Percentiles rank a stretch among this genome's conserved stretches.
phyloP scores from a whole-genome alignment of 1,140 invertebrate species.

The Drosophila gunungcola region DNA sequence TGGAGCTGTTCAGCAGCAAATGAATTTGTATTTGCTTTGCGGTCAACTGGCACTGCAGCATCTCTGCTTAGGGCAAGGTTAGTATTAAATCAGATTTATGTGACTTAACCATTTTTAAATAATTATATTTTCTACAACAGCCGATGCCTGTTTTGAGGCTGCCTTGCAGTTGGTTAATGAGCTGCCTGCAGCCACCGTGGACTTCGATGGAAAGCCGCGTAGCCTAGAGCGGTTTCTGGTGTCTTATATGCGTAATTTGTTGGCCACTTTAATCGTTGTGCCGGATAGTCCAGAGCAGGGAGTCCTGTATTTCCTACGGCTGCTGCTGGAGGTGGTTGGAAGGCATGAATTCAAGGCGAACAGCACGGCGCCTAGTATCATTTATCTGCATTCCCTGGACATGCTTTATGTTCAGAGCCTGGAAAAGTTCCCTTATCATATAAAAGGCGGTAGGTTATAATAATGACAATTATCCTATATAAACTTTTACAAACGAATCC shows the following conservation, averaged over 20 bases:
- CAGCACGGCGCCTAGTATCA: constrained; percentile 86
- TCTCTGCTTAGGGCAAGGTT: constrained; percentile 93
- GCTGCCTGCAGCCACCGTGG: constrained; percentile 90
- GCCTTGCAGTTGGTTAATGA: constrained; percentile 92
- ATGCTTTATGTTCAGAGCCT: constrained; percentile 79
- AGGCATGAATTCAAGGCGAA: constrained; percentile 88
- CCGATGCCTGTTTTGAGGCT: constrained; percentile 96
- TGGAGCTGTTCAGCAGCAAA: constrained; percentile 89
- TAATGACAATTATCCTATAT: too few relatives aligned
- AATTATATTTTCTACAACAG: constrained; percentile 85
- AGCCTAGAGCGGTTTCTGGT: constrained; percentile 90
- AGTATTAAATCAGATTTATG: not conserved
- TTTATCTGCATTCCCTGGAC: constrained; percentile 87
- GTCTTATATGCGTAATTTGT: constrained; percentile 90
- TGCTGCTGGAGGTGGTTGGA: constrained; percentile 90
- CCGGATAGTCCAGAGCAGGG: constrained; percentile 95
- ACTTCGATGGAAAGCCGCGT: constrained; percentile 90
- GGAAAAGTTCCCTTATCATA: constrained; percentile 79
- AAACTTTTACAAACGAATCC: not conserved
- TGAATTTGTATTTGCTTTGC: constrained; percentile 94
- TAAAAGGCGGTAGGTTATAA: constrained; percentile 59
- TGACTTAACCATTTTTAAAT: not conserved
- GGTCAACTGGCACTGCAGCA: constrained; percentile 96
- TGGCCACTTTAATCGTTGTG: constrained; percentile 93
- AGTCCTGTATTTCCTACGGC: constrained; percentile 91